Conservation (phyloP, 2,797 vertebrate genomes). For the Sphaeramia orbicularis region DNA sequence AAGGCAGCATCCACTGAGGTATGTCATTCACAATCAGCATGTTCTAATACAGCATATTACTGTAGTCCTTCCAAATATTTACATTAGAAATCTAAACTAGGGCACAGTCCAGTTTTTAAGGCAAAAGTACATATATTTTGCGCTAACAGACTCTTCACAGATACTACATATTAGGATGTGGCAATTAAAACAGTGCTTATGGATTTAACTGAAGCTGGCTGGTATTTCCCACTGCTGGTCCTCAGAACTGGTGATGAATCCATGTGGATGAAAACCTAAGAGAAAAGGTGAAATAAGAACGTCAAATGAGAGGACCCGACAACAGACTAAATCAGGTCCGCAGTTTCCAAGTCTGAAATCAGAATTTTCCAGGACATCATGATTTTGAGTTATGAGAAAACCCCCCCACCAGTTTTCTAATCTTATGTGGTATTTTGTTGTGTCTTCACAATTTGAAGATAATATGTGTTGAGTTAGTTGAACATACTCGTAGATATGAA, state of each 20-base stretch:
- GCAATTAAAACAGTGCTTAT: conserved; percentile 8
- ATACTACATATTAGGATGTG: neutral
- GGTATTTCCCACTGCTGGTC: conserved; percentile 25
- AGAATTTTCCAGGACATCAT: too few relatives aligned
- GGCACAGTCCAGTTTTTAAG: conserved; percentile 9
- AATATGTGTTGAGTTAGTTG: too few relatives aligned
- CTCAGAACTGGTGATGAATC: neutral
- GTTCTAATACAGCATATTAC: conserved; percentile 24
- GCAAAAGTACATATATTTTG: neutral
- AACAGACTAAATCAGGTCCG: too few relatives aligned
- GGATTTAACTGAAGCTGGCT: conserved; percentile 16
- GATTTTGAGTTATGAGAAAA: too few relatives aligned
- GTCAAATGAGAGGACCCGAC: neutral
- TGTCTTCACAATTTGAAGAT: too few relatives aligned
- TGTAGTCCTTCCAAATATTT: neutral
- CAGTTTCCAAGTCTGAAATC: too few relatives aligned
- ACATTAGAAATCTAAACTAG: neutral
- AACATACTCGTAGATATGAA: too few relatives aligned
- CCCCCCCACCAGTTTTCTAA: too few relatives aligned
- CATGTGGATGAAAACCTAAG: conserved; percentile 10
- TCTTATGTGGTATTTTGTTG: too few relatives aligned
- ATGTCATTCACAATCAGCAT: conserved; percentile 35
- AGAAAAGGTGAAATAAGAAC: neutral
- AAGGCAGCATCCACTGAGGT: conserved; percentile 35
- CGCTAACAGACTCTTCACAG: conserved; percentile 1